phyloP scores from a whole-genome alignment of 2,113 vertebrate species.

The Echinops telfairi region DNA sequence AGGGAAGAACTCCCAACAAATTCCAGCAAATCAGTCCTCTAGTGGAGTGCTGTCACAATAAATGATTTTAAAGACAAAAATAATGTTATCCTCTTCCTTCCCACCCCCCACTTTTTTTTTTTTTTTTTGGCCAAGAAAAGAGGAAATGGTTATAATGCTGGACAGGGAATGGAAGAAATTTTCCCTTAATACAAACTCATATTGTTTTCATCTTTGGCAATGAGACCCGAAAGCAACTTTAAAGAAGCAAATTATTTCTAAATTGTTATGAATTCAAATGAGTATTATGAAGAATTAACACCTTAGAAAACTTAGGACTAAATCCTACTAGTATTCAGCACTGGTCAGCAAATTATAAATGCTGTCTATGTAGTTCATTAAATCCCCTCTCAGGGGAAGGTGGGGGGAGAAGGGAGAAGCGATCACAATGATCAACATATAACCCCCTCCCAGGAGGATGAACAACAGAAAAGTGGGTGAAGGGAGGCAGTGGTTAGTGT shows the following conservation, averaged over 20 bases:
- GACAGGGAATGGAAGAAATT: neutral
- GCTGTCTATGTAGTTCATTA: slow-evolving; percentile 33
- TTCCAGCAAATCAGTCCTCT: neutral
- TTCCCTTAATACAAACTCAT: slow-evolving; percentile 19
- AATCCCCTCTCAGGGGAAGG: neutral
- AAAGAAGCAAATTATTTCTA: slow-evolving; percentile 48
- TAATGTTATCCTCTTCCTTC: neutral
- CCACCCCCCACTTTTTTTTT: neutral
- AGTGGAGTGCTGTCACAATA: neutral
- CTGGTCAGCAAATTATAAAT: slow-evolving; percentile 45
- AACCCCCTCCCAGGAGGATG: too few species aligned
- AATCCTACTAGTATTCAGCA: slow-evolving; percentile 60
- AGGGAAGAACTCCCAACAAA: neutral
- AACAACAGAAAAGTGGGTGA: too few species aligned
- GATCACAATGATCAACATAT: too few species aligned
- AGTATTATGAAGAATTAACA: slow-evolving; percentile 61
- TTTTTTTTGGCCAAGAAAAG: slow-evolving; percentile 12
- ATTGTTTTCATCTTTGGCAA: slow-evolving; percentile 62
- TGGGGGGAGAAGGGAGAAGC: too few species aligned
- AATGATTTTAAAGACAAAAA: slow-evolving; percentile 30
- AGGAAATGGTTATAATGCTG: slow-evolving; percentile 13
- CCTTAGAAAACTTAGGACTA: slow-evolving; percentile 53
- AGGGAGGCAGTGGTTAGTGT: too few species aligned
- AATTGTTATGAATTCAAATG: slow-evolving; percentile 40
- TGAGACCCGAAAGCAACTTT: slow-evolving; percentile 4